Evolutionary conservation across 2,888 invertebrate species (phyloP), one percentile per base, ranked within the genome.

Genomic region (Corythucha ciliata): DNA sequence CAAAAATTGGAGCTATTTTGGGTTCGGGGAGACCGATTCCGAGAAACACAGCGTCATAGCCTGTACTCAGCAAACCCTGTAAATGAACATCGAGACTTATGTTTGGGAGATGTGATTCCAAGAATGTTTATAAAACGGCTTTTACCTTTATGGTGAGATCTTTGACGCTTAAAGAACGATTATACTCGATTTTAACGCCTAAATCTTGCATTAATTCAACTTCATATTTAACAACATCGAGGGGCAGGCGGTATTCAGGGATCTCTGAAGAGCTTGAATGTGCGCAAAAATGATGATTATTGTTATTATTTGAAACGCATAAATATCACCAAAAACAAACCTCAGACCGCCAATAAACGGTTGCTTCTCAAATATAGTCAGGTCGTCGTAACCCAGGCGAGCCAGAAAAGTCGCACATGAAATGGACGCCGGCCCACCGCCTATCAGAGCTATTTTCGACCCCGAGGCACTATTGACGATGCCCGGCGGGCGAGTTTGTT

Each of bases 341-440:
- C 86, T 88, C 12, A 98, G 72, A 3, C 98, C 97, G 8, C 98
- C 98, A 41, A 90, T 69, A 65, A 80, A 91, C 2, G 77, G 68
- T 61, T 87, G 75, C 66, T 86, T 92, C 68, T 98, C 98, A 68
- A 86, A 97, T 56, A 98, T 83, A 0, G 88, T 92, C 20, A 98
- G 72, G 64, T 96, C 73, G 6, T 80, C 78, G 66, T 98, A 98
- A 0, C 98, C 98, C 14, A 98, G 72, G 20, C 98, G 75, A 0
- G 85, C 96, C 16, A 98, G 72, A 71, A 91, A 98, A 14, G 96
- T 93, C 1, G 94, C 96, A 65, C 97, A 97, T 8, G 94, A 94
- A 49, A 96, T 74, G 7, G 92, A 91, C 3, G 97, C 93, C 0
- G 98, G 97, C 0, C 98, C 98, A 57, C 92, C 94, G 0, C 98